Conservation (phyloP, 2,888 invertebrate genomes). For the Megastigmus dorsalis region DNA sequence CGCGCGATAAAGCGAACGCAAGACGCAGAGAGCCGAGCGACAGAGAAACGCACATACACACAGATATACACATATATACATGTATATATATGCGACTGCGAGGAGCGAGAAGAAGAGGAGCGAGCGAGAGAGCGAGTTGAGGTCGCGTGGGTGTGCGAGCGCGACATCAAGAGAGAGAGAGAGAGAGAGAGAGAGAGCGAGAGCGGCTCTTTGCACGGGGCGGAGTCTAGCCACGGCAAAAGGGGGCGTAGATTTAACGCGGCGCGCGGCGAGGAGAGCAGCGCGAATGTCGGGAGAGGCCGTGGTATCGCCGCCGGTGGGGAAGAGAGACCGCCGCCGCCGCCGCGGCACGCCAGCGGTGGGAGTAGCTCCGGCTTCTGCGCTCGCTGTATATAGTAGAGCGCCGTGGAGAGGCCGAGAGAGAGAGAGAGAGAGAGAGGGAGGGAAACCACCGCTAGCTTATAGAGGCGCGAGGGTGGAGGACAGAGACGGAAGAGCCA, state of each 20-base stretch:
- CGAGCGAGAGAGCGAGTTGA: too few relatives aligned
- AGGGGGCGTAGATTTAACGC: constrained; percentile 45
- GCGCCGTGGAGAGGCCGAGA: background rate
- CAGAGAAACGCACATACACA: too few relatives aligned
- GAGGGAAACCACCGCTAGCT: constrained; percentile 13
- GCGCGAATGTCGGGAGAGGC: constrained; percentile 38
- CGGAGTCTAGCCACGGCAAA: constrained; percentile 52
- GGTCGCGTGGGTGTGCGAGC: constrained; percentile 12
- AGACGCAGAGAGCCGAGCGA: too few relatives aligned
- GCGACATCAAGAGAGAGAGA: background rate
- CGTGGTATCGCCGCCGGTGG: constrained; percentile 42
- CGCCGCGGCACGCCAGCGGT: constrained; percentile 13
- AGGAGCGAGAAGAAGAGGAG: background rate
- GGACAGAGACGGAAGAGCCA: constrained; percentile 20
- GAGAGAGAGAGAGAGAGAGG: constrained; percentile 28
- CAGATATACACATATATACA: too few relatives aligned
- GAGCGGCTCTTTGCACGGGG: constrained; percentile 28
- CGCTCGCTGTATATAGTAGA: too few relatives aligned
- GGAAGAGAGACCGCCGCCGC: constrained; percentile 3
- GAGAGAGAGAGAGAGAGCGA: constrained; percentile 19
- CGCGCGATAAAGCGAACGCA: too few relatives aligned
- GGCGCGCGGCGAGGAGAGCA: background rate
- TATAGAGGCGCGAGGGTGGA: background rate
- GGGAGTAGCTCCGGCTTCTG: constrained; percentile 33
- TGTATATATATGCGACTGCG: too few relatives aligned